A percentile compares a stretch with the other conserved stretches of the same genome.
phyloP scores from a whole-genome alignment of 23 tunicate genomes.

The Halocynthia roretzi region DNA sequence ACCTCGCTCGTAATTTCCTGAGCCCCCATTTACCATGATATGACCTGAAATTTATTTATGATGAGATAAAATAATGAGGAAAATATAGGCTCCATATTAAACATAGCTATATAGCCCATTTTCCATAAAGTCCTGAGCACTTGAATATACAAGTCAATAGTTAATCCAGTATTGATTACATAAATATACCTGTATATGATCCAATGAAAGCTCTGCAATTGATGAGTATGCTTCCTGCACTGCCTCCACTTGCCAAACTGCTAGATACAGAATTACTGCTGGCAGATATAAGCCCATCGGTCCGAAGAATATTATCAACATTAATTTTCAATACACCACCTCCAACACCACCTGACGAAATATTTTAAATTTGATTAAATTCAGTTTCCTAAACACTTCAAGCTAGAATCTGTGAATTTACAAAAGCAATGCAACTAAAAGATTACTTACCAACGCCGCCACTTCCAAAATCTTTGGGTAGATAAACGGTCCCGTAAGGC shows the following conservation, averaged over 20 bases:
- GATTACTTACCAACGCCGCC: constrained; percentile 4
- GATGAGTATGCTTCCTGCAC: constrained; percentile 27
- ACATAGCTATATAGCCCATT: neutral
- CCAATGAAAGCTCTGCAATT: constrained; percentile 13
- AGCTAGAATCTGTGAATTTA: no score
- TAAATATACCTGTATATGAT: constrained; percentile 15
- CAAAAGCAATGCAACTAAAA: no score
- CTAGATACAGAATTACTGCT: constrained; percentile 4
- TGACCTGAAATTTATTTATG: neutral
- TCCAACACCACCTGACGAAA: constrained; percentile 13
- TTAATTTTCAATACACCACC: constrained; percentile 14
- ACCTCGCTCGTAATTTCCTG: constrained; percentile 18
- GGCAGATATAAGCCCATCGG: constrained; percentile 22
- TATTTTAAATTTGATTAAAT: no score
- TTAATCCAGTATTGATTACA: neutral
- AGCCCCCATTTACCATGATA: constrained; percentile 23
- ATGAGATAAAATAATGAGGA: no score
- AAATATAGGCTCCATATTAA: no score
- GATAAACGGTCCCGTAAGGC: constrained; percentile 6
- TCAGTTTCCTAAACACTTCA: no score
- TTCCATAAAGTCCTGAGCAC: neutral
- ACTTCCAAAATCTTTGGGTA: constrained; percentile 19
- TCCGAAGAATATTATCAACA: neutral
- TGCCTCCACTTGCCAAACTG: constrained; percentile 20
- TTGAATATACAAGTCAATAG: no score